Conservation (phyloP, 2,113 vertebrate species). For the Myiozetetes cayanensis region DNA sequence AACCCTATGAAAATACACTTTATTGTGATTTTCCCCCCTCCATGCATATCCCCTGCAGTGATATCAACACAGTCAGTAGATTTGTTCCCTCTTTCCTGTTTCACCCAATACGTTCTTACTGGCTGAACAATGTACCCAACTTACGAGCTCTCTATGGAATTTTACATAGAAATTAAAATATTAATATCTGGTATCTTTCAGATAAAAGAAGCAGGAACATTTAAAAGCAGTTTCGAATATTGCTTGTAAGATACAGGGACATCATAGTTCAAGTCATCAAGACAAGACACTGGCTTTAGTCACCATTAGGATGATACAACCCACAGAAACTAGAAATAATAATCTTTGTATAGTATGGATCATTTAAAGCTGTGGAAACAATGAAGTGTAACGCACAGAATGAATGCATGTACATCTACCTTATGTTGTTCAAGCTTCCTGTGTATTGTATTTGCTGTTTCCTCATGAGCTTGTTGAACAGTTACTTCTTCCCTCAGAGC, state of each 20-base stretch:
- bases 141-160: background rate
- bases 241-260: background rate
- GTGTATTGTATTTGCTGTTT: conserved; percentile 91
- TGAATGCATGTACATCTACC: conserved; percentile 65
- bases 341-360: background rate
- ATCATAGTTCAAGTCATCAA: background rate
- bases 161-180: background rate
- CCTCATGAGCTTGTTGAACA: conserved; percentile 90
- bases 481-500: conserved; percentile 89
- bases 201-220: background rate
- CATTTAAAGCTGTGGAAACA: background rate
- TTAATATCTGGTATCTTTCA: background rate
- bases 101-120: background rate
- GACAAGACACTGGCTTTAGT: background rate
- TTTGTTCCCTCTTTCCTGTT: background rate
- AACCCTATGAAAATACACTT: background rate
- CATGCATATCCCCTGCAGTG: background rate
- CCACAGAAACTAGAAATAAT: background rate
- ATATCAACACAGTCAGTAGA: background rate
- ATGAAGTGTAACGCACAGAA: background rate
- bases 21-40: background rate
- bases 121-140: background rate
- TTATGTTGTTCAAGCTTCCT: conserved; percentile 91
- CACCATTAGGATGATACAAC: background rate
- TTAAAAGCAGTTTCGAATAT: background rate